A percentile compares a stretch with the other conserved stretches of the same genome.
Conservation (phyloP, 2,888 invertebrate genomes). For the Drosophila paracracens region DNA sequence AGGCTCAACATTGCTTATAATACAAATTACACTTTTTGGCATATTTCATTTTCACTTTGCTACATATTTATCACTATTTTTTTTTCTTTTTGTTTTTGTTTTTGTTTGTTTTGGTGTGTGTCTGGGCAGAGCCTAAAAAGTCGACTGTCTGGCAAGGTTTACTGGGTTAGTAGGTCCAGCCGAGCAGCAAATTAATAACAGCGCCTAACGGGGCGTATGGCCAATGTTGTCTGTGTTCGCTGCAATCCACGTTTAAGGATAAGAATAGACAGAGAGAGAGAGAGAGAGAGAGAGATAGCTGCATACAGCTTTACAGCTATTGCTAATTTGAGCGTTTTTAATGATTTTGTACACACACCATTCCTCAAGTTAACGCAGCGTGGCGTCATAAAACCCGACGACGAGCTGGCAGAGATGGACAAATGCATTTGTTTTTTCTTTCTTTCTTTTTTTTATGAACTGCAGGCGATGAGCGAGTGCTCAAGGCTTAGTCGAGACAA, state of each 20-base stretch:
- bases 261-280: not conserved
- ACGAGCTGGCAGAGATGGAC: not conserved
- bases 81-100: conserved; percentile 23
- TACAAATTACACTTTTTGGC: conserved; percentile 80
- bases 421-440: not conserved
- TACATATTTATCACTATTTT: conserved; percentile 5
- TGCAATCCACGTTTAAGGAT: not conserved
- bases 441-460: conserved; percentile 47
- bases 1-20: conserved; percentile 47
- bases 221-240: conserved; percentile 16
- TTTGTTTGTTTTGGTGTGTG: conserved; percentile 27
- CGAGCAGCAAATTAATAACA: conserved; percentile 44
- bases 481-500: conserved; percentile 52
- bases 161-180: conserved; percentile 69
- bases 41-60: conserved; percentile 62
- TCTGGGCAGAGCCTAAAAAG: conserved; percentile 49
- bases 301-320: conserved; percentile 59
- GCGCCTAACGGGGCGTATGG: conserved; percentile 44
- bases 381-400: conserved; percentile 60
- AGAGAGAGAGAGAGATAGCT: not conserved
- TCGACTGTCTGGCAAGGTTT: conserved; percentile 19
- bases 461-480: conserved; percentile 37
- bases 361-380: conserved; percentile 79
- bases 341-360: conserved; percentile 75
- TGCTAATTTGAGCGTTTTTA: conserved; percentile 72